Conservation (phyloP, 2,888 invertebrate species). For the Hypomecis punctinalis region DNA sequence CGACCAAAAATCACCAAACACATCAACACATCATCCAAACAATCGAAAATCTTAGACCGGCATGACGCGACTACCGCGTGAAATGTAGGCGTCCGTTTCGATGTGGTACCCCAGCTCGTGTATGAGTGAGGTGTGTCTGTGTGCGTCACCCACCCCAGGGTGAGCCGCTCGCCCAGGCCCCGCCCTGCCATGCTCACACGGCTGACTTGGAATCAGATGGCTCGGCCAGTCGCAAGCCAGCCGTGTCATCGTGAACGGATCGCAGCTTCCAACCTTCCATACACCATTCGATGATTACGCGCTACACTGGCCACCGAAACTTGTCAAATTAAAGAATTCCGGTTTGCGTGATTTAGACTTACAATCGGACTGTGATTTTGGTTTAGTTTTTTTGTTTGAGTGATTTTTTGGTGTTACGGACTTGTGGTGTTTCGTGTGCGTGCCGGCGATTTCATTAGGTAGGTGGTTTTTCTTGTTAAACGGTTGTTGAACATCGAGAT, state of each 20-base stretch:
- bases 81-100: constrained; percentile 37
- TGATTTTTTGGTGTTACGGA: constrained; percentile 57
- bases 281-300: constrained; percentile 82
- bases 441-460: constrained; percentile 46
- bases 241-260: constrained; percentile 83
- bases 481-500: neutral
- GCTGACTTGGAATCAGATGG: constrained; percentile 85
- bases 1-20: constrained; percentile 3
- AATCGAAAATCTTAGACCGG: constrained; percentile 43
- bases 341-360: constrained; percentile 60
- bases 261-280: constrained; percentile 73
- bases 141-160: constrained; percentile 73
- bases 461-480: constrained; percentile 41
- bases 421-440: constrained; percentile 48
- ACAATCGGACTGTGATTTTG: constrained; percentile 62
- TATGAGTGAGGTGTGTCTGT: constrained; percentile 62
- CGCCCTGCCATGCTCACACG: constrained; percentile 83
- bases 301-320: constrained; percentile 78
- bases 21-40: constrained; percentile 32
- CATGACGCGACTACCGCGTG: constrained; percentile 41
- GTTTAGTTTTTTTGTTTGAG: constrained; percentile 59
- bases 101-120: constrained; percentile 32
- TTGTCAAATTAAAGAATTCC: constrained; percentile 80
- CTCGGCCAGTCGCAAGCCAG: constrained; percentile 83
- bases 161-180: constrained; percentile 65